Evolutionary conservation across 2,888 invertebrate genomes (phyloP), one percentile per base, ranked within the genome.

Genomic region (Eretmocerus hayati): DNA sequence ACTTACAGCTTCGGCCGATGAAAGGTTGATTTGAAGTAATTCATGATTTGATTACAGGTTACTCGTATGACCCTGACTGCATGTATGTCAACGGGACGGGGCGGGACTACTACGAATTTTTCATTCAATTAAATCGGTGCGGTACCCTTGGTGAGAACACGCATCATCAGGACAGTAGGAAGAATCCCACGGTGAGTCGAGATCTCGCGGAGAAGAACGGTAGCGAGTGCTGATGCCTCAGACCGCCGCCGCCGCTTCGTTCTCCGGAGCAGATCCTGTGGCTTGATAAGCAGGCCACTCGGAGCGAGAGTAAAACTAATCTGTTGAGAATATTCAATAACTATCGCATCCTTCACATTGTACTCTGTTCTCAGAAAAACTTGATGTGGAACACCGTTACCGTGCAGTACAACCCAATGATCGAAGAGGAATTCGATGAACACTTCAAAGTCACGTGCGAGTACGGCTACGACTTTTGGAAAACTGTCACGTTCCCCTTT

Each of bases 351-450:
- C 8, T 16, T n/a, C 35, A 16, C 9, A 11, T 37, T 16, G 5
- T 22, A 9, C 46, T 54, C 55, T 48, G 35, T 53, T 63, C 66
- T 38, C 75, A 88, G 88, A 88, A 92, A 80, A 92, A 92, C 71
- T 83, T 92, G 62, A 93, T 93, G 93, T 93, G 92, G 92, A 93
- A 93, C 70, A 93, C 93, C 1, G 87, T 93, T 44, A 93, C 92
- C 3, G 91, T 93, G 44, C 93, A 93, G 69, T 93, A 93, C 73
- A 93, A 92, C 73, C 81, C 91, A 1, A 72, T 93, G 58, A 93
- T 93, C 48, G 93, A 93, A 67, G 93, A 93, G 67, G 93, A 93
- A 69, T 84, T 87, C 73, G 93, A 93, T 69, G 92, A 93, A 62
- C 93, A 93, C 68, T 93, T 92, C 72, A 92, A 93, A 75, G 92